Conservation (phyloP, 2,797 vertebrate species). For the Tangara arthus region DNA sequence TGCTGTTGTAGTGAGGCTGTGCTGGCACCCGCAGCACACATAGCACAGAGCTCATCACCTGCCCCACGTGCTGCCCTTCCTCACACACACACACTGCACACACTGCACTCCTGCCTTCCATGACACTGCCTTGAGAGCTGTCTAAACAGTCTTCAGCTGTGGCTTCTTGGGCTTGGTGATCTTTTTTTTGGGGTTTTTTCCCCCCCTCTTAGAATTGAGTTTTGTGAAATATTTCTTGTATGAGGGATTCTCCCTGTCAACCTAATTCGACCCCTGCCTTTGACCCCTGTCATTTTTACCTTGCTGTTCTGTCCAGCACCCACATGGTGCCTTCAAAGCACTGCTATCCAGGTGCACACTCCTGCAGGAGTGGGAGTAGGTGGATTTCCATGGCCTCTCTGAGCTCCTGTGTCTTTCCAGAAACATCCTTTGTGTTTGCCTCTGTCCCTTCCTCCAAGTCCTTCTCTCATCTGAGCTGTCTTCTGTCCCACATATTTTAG, state of each 20-base stretch:
- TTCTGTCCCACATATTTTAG: neutral
- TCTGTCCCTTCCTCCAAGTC: neutral
- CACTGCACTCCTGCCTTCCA: neutral
- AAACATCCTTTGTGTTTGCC: neutral
- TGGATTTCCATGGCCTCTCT: neutral
- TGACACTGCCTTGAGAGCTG: neutral
- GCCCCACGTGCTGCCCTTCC: neutral
- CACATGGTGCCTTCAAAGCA: neutral
- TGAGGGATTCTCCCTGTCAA: neutral
- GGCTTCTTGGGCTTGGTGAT: neutral
- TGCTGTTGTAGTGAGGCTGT: neutral
- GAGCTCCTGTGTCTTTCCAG: neutral
- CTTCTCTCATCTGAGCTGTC: neutral
- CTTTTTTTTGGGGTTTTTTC: neutral
- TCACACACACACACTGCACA: neutral
- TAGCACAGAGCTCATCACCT: neutral
- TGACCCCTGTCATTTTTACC: neutral
- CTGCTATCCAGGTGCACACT: accelerated
- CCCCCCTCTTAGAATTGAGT: neutral
- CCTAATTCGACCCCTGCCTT: neutral
- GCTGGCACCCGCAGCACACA: no score
- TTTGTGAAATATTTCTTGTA: neutral
- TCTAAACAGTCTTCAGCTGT: neutral
- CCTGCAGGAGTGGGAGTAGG: neutral
- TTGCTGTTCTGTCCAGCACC: neutral